Evolutionary conservation across 1,140 invertebrate genomes (phyloP), one percentile per base, ranked within the genome.

Genomic region (Pseudomyrmex flavicornis): DNA sequence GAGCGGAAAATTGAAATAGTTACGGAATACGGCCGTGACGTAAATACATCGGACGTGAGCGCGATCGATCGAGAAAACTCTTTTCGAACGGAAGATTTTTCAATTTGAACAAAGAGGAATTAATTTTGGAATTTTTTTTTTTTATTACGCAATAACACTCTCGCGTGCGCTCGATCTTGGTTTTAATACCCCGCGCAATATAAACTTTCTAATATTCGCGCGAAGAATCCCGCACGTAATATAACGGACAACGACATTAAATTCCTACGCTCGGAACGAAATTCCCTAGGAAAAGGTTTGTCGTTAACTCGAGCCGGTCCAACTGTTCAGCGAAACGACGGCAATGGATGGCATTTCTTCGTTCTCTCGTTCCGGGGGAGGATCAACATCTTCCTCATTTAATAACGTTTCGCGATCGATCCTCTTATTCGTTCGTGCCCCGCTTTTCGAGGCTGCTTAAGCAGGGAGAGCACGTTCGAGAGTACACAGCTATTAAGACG

Each of bases 1-100:
- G 56, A 82, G 74, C 77, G 86, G 65, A 84, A 86, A 75, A 88
- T 85, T 85, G 84, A 76, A 69, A 85, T 72, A 76, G 75, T 88
- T 65, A 82, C 77, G 66, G 72, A 77, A 87, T 82, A 82, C 61
- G 76, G 74, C 52, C n/a, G 65, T n/a, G 54, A 63, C 35, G 63
- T 20, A 77, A 77, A 50, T 77, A 77, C 17, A 77, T 20, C 13
- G 62, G 66, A 68, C 17, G 48, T 68, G 63, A 50, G 80, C 62
- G 59, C 20, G 54, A 75, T 17, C n/a, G 66, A 62, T 35, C 35
- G 35, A 35, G 35, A 35, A 35, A 35, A 35, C 35, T 35, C 35
- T 35, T 35, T 35, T 35, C 35, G 35, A 35, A 35, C 35, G 35
- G 7, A 35, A 35, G 2, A 1, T 48, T 35, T 13, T 3, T 48